A percentile compares a stretch with the other conserved stretches of the same genome.
phyloP scores from a whole-genome alignment of 2,888 invertebrate genomes.

The Tipula helvola region DNA sequence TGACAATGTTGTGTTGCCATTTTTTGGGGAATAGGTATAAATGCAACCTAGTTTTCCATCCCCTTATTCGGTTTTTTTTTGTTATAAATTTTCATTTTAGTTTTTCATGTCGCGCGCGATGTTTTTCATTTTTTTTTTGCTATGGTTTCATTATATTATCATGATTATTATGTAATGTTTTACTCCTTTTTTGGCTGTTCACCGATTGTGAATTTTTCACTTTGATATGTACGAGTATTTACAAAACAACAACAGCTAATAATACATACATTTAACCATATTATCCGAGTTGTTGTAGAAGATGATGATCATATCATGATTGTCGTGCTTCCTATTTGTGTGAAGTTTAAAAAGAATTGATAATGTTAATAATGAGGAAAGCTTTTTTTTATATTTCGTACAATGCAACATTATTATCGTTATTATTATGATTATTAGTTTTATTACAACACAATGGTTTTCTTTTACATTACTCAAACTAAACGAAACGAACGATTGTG shows the following conservation, averaged over 20 bases:
- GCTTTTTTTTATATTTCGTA: not conserved
- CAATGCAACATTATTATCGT: not conserved
- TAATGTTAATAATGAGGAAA: not conserved
- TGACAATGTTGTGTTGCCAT: not conserved
- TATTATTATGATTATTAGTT: not conserved
- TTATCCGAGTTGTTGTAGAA: not conserved
- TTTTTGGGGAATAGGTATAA: not conserved
- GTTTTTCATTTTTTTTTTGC: not conserved
- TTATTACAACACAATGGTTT: not conserved
- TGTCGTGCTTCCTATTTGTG: not conserved
- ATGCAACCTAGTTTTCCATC: not conserved
- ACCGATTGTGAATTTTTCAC: not conserved
- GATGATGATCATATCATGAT: not conserved
- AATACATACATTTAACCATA: not conserved
- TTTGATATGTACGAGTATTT: not conserved
- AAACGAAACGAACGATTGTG: not conserved
- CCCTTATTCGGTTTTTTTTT: not conserved
- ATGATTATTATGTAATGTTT: not conserved
- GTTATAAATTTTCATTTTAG: not conserved
- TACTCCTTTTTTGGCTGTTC: not conserved
- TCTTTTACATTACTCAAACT: not conserved
- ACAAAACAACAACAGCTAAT: not conserved
- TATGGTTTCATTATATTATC: not conserved
- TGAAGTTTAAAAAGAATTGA: not conserved
- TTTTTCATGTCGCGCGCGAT: slow-evolving; percentile 4